Evolutionary conservation across 64 coral and sea anemone species (phyloP).

Genomic region (Stichodactyla mertensii): DNA sequence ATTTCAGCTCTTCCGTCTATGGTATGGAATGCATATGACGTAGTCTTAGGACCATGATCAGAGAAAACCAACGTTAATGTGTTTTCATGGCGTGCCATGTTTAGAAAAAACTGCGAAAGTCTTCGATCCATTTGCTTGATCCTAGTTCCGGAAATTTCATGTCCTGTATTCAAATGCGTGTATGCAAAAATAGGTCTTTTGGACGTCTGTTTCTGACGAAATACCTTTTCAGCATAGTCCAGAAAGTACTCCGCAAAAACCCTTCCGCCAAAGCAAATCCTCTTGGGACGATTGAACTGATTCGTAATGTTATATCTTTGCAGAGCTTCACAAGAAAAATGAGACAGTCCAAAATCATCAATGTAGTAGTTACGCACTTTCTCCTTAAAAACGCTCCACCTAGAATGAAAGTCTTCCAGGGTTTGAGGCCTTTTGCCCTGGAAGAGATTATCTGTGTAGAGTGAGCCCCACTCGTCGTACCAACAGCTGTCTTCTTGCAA

Average conservation of each 20-base stretch:
- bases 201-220: slow-evolving; percentile 49
- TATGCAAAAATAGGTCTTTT: slow-evolving; percentile 76
- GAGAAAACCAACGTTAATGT: slow-evolving; percentile 82
- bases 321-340: slow-evolving; percentile 72
- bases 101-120: slow-evolving; percentile 60
- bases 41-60: slow-evolving; percentile 90
- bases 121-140: slow-evolving; percentile 74
- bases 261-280: slow-evolving; percentile 71
- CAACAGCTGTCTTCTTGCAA: slow-evolving; percentile 92
- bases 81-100: slow-evolving; percentile 55
- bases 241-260: slow-evolving; percentile 67
- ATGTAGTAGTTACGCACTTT: slow-evolving; percentile 40
- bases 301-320: slow-evolving; percentile 77
- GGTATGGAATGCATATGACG: slow-evolving; percentile 69
- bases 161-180: slow-evolving; percentile 73
- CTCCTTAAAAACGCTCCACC: slow-evolving; percentile 59
- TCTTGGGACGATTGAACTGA: slow-evolving; percentile 78
- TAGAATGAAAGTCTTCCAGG: slow-evolving; percentile 20
- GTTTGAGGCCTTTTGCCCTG: slow-evolving; percentile 47
- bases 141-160: slow-evolving; percentile 78
- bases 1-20: slow-evolving; percentile 84
- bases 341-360: slow-evolving; percentile 80
- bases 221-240: slow-evolving; percentile 57
- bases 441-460: slow-evolving; percentile 74
- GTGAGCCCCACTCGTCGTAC: slow-evolving; percentile 86